A percentile compares a stretch with the other conserved stretches of the same genome.
phyloP scores from a whole-genome alignment of 2,888 invertebrate species.

The Pollenia griseotomentosa region DNA sequence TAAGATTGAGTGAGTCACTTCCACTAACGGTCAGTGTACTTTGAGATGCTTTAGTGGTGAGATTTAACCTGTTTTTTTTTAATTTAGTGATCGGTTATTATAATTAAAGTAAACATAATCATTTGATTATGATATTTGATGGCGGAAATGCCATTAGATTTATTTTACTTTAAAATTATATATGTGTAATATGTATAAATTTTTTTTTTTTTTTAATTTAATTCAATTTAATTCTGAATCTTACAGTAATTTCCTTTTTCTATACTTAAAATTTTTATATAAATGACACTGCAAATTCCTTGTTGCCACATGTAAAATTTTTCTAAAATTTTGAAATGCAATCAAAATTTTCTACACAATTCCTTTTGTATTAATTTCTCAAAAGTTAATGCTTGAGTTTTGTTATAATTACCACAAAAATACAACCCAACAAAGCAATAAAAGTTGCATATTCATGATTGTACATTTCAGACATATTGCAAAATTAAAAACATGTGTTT shows the following conservation, averaged over 20 bases:
- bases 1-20: conserved; percentile 42
- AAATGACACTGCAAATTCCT: conserved; percentile 19
- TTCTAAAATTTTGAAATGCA: not conserved
- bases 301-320: conserved; percentile 20
- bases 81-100: conserved; percentile 16
- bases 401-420: conserved; percentile 32
- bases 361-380: conserved; percentile 12
- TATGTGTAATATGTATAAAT: too few relatives aligned
- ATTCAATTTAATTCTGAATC: too few relatives aligned
- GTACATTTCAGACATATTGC: conserved; percentile 31
- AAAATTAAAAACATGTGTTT: conserved; percentile 58
- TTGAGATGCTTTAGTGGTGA: not conserved
- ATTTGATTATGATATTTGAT: not conserved
- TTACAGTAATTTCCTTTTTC: too few relatives aligned
- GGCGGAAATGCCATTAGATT: conserved; percentile 33
- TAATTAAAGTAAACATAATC: conserved; percentile 4
- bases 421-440: not conserved
- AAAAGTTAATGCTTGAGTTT: conserved; percentile 52
- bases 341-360: conserved; percentile 22
- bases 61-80: conserved; percentile 23
- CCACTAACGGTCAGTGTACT: not conserved
- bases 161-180: not conserved
- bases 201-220: too few relatives aligned
- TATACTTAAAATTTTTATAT: not conserved
- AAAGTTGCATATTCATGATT: conserved; percentile 60